These are phyloP conservation scores for Drosophila kokeensis DNA, from an alignment of 2,888 invertebrate genomes.

Conservation along the genomic window DNA sequence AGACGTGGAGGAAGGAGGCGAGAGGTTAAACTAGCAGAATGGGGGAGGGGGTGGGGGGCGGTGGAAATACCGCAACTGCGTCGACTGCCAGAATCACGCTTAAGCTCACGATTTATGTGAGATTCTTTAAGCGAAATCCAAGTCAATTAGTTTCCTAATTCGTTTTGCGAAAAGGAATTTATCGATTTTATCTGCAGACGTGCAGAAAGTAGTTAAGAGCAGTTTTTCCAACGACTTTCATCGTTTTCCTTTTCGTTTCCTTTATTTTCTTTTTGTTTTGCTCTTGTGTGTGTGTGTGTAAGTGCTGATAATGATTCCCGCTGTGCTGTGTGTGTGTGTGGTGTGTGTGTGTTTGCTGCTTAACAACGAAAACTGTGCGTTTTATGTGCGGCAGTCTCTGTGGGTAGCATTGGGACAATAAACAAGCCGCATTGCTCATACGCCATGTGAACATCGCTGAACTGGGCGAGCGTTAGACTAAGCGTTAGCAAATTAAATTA, in stretches of 20 bases:
- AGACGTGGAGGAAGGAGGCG: not conserved
- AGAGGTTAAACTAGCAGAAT: conserved; percentile 11
- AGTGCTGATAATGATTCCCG: conserved; percentile 75
- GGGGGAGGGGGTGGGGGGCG: not conserved
- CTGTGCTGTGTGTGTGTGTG: conserved; percentile 29
- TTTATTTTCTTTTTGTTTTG: conserved; percentile 1
- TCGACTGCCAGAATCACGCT: conserved; percentile 76
- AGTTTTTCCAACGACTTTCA: conserved; percentile 60
- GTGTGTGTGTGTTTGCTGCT: conserved; percentile 27
- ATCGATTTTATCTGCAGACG: conserved; percentile 81
- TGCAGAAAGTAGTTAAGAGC: conserved; percentile 81
- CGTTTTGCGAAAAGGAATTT: conserved; percentile 81
- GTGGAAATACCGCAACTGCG: conserved; percentile 24
- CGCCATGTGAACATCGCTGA: conserved; percentile 48
- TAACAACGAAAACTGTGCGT: conserved; percentile 58
- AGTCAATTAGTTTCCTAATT: conserved; percentile 81
- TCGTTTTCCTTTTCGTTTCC: conserved; percentile 24
- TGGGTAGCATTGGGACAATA: conserved; percentile 57
- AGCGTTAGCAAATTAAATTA: conserved; percentile 65
- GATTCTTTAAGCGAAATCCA: conserved; percentile 81
- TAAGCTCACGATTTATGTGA: conserved; percentile 80
- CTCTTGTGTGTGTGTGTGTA: conserved; percentile 25
- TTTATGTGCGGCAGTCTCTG: conserved; percentile 56
- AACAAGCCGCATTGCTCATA: conserved; percentile 74
- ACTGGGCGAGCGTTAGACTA: conserved; percentile 6